Percentiles rank a stretch among this genome's conserved stretches.
Conservation (phyloP, 2,113 vertebrate species). For the Scortum barcoo region DNA sequence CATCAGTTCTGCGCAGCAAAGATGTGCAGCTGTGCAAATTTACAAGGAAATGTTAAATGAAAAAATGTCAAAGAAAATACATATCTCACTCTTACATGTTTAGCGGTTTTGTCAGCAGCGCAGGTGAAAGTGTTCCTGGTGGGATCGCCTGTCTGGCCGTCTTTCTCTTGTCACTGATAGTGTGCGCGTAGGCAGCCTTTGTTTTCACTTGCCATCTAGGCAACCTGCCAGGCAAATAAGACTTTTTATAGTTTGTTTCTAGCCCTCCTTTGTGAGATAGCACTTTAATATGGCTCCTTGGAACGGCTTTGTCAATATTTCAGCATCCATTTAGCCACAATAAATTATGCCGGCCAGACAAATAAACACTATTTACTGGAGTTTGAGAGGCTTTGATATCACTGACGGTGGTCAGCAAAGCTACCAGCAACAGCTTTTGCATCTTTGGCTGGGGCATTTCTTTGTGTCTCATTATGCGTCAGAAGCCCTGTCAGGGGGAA, state of each 20-base stretch:
- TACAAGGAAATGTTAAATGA: slow-evolving; percentile 12
- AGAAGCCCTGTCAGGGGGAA: neutral
- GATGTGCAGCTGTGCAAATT: slow-evolving; percentile 15
- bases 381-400: slow-evolving; percentile 41
- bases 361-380: slow-evolving; percentile 64
- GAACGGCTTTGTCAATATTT: slow-evolving; percentile 70
- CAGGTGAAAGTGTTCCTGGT: slow-evolving; percentile 81
- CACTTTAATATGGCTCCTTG: slow-evolving; percentile 49
- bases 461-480: slow-evolving; percentile 25
- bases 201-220: slow-evolving; percentile 80
- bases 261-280: slow-evolving; percentile 71
- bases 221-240: slow-evolving; percentile 77
- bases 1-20: neutral
- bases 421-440: slow-evolving; percentile 14
- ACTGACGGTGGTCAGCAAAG: slow-evolving; percentile 13
- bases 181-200: slow-evolving; percentile 72
- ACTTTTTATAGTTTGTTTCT: slow-evolving; percentile 76
- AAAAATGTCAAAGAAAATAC: slow-evolving; percentile 30
- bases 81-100: neutral
- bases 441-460: slow-evolving; percentile 10
- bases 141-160: slow-evolving; percentile 71
- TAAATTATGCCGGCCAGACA: slow-evolving; percentile 51
- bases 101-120: slow-evolving; percentile 18
- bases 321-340: slow-evolving; percentile 70
- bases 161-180: slow-evolving; percentile 71